Percentiles rank a stretch among this genome's conserved stretches.
phyloP scores from a whole-genome alignment of 2,113 vertebrate species.

The Rhadina sibilatrix region DNA sequence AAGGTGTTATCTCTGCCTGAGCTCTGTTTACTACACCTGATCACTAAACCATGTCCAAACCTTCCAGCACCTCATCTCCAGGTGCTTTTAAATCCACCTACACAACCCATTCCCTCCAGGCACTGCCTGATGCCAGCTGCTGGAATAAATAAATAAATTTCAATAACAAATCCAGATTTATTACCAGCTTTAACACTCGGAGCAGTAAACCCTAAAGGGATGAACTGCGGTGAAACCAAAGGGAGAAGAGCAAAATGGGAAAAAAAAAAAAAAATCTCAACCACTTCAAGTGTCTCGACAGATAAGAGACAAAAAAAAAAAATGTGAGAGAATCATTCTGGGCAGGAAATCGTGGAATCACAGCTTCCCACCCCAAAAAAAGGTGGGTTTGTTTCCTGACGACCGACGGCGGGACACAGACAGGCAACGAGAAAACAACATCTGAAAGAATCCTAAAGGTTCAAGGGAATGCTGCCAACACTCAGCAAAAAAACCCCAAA shows the following conservation, averaged over 20 bases:
- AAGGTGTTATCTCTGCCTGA: not conserved
- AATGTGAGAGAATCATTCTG: not conserved
- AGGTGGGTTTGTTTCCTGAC: not conserved
- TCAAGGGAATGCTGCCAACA: not conserved
- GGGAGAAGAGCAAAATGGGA: not conserved
- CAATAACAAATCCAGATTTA: not conserved
- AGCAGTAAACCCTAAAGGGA: not conserved
- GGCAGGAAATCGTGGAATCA: not conserved
- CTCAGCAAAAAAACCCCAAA: not conserved
- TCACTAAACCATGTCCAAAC: not conserved
- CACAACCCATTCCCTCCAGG: not conserved
- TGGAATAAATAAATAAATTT: not conserved
- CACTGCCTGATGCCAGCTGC: accelerated
- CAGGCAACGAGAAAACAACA: not conserved
- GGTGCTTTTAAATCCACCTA: not conserved
- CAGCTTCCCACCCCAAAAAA: not conserved
- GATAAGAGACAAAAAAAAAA: not conserved
- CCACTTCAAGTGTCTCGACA: not conserved
- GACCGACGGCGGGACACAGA: not conserved
- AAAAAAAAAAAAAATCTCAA: not conserved
- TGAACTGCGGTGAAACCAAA: not conserved
- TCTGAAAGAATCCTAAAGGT: not conserved
- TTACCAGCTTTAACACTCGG: not conserved
- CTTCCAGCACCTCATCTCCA: not conserved
- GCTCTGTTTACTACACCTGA: not conserved